Conservation (phyloP, 2,113 vertebrate genomes). For the Meles meles region DNA sequence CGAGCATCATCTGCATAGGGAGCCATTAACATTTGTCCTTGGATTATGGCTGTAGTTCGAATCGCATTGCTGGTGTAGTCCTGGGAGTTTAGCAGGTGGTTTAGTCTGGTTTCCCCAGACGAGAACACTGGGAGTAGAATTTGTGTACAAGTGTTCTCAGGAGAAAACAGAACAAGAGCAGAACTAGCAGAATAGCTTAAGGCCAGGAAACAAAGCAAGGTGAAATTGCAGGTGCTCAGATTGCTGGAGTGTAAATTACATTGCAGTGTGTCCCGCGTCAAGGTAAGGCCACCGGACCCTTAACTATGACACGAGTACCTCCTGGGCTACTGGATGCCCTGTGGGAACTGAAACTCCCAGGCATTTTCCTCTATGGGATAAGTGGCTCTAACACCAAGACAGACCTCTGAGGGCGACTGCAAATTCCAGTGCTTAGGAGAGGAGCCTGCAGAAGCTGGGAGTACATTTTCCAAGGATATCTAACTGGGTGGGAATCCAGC, state of each 20-base stretch:
- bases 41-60: not conserved
- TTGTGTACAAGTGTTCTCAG: not conserved
- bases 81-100: not conserved
- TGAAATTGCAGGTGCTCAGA: not conserved
- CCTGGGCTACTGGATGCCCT: not conserved
- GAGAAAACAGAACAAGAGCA: not conserved
- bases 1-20: not conserved
- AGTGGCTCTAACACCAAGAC: not conserved
- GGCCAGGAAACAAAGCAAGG: not conserved
- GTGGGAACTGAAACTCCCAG: not conserved
- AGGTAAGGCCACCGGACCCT: not conserved
- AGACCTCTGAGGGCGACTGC: not conserved
- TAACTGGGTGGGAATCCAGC: not conserved
- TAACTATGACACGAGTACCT: not conserved
- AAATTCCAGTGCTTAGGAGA: not conserved
- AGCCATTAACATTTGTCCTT: not conserved
- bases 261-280: not conserved
- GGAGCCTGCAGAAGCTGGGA: not conserved
- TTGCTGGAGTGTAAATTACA: not conserved
- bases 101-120: not conserved
- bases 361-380: not conserved
- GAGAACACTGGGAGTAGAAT: not conserved
- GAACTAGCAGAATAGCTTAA: not conserved
- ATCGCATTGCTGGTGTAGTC: not conserved
- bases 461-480: not conserved